Conservation (phyloP, 1,140 invertebrate species). For the Battus philenor region DNA sequence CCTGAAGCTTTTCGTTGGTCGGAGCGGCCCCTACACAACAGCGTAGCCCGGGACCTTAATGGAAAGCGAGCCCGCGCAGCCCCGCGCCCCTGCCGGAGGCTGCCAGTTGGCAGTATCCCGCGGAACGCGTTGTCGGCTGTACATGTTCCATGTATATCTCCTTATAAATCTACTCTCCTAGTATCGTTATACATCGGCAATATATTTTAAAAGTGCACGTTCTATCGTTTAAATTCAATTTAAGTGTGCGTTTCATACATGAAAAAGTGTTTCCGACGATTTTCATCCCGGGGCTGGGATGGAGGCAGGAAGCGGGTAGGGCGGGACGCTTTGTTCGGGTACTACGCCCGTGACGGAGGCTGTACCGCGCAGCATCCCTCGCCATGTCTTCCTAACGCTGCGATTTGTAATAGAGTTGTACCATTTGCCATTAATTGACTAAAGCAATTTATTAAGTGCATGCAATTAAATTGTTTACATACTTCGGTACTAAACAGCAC, state of each 20-base stretch:
- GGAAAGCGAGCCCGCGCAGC: slow-evolving; percentile 61
- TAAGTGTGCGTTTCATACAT: slow-evolving; percentile 50
- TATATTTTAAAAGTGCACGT: slow-evolving; percentile 33
- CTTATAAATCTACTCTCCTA: slow-evolving; percentile 18
- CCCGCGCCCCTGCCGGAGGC: slow-evolving; percentile 48
- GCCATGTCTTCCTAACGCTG: slow-evolving; percentile 31
- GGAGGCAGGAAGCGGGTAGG: slow-evolving; percentile 45
- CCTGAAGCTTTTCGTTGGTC: slow-evolving; percentile 42
- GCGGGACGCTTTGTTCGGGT: slow-evolving; percentile 56
- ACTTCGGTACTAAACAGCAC: too few species aligned
- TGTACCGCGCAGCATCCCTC: slow-evolving; percentile 67
- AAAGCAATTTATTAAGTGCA: background rate
- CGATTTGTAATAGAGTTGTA: slow-evolving; percentile 19
- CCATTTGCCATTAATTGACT: background rate
- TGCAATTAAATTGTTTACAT: too few species aligned
- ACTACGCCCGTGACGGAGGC: slow-evolving; percentile 55
- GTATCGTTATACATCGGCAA: slow-evolving; percentile 27
- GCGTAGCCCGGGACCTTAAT: slow-evolving; percentile 49
- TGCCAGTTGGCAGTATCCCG: slow-evolving; percentile 69
- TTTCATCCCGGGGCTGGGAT: slow-evolving; percentile 22
- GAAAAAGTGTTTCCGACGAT: slow-evolving; percentile 26
- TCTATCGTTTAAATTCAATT: slow-evolving; percentile 23
- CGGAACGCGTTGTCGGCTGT: slow-evolving; percentile 53
- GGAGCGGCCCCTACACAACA: slow-evolving; percentile 51
- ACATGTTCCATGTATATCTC: slow-evolving; percentile 44